Evolutionary conservation across 2,888 invertebrate genomes (phyloP).

Genomic region (Leptopterna dolabrata): DNA sequence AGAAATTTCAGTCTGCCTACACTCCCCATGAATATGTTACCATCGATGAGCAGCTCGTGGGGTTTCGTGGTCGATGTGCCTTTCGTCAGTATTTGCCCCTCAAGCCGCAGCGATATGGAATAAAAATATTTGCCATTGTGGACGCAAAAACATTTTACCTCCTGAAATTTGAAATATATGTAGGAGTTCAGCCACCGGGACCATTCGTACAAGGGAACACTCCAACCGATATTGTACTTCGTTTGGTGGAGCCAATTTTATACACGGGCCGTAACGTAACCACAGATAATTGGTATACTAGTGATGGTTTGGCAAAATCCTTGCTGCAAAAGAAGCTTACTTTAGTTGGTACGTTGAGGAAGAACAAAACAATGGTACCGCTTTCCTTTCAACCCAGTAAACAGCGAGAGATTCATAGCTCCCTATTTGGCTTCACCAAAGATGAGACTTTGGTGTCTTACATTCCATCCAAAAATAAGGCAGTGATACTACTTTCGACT

Average conservation of each 20-base stretch:
- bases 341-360: constrained; percentile 43
- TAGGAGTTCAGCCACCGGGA: constrained; percentile 63
- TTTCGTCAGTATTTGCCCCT: not conserved
- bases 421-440: no score
- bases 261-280: constrained; percentile 64
- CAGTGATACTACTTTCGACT: no score
- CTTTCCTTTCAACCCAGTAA: no score
- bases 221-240: no score
- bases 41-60: constrained; percentile 63
- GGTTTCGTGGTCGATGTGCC: constrained; percentile 60
- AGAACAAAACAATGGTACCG: no score
- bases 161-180: constrained; percentile 39
- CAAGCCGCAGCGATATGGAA: constrained; percentile 49
- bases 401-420: no score
- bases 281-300: constrained; percentile 64
- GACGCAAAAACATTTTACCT: constrained; percentile 40
- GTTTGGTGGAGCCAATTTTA: constrained; percentile 64
- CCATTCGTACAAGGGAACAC: constrained; percentile 63
- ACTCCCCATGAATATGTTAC: constrained; percentile 60
- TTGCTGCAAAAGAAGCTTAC: constrained; percentile 48
- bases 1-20: constrained; percentile 58
- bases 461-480: no score
- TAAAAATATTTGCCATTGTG: constrained; percentile 15
- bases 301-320: constrained; percentile 60
- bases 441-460: no score